These are phyloP conservation scores for Physella acuta DNA, from an alignment of 1,140 invertebrate species.

Conservation along the genomic window DNA sequence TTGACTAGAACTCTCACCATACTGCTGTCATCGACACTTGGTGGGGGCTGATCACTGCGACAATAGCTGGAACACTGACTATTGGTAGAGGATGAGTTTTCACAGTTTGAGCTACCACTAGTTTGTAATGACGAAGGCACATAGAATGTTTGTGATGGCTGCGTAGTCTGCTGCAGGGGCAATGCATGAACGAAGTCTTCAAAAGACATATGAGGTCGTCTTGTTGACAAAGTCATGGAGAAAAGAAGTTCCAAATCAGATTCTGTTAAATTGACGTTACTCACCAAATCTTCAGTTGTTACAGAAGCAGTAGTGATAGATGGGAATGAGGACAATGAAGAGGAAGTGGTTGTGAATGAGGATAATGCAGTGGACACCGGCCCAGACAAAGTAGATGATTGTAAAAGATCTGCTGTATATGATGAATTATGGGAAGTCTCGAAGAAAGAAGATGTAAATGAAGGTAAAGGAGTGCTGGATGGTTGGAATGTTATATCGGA, in stretches of 20 bases:
- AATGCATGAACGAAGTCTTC: slow-evolving; percentile 23
- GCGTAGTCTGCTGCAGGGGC: slow-evolving; percentile 17
- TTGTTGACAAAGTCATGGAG: slow-evolving; percentile 23
- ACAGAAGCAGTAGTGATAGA: neutral
- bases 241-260: slow-evolving; percentile 21
- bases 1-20: slow-evolving; percentile 26
- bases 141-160: slow-evolving; percentile 21
- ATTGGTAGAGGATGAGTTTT: slow-evolving; percentile 3
- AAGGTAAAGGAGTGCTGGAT: slow-evolving; percentile 16
- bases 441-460: slow-evolving; percentile 19
- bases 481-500: slow-evolving; percentile 25
- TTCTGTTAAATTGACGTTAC: slow-evolving; percentile 11
- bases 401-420: slow-evolving; percentile 14
- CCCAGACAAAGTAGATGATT: neutral
- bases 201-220: slow-evolving; percentile 12
- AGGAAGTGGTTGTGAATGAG: neutral
- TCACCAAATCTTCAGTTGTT: slow-evolving; percentile 10
- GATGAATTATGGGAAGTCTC: slow-evolving; percentile 11
- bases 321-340: neutral
- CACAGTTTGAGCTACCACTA: neutral
- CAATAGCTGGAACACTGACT: slow-evolving; percentile 25
- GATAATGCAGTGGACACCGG: neutral
- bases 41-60: slow-evolving; percentile 17
- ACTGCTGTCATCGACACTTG: slow-evolving; percentile 21
- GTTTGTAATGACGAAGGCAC: slow-evolving; percentile 23